A percentile compares a stretch with the other conserved stretches of the same genome.
Evolutionary conservation across 2,888 invertebrate genomes (phyloP).

Genomic region (Malacosoma neustria): DNA sequence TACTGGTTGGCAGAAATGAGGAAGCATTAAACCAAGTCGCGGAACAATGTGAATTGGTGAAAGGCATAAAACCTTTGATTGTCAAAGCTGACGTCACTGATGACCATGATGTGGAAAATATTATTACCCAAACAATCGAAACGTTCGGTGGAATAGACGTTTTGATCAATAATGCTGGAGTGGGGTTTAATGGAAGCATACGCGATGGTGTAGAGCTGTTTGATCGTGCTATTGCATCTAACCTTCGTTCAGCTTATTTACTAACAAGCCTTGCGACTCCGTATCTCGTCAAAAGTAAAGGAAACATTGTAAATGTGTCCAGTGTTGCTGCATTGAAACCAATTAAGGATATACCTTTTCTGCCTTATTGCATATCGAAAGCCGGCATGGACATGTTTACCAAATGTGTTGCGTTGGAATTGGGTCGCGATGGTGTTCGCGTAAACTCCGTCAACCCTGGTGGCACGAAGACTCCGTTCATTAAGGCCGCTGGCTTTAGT

Average conservation of each 20-base stretch:
- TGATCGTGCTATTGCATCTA: conserved; percentile 88
- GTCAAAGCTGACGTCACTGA: conserved; percentile 78
- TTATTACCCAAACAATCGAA: conserved; percentile 79
- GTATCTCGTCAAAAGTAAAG: conserved; percentile 84
- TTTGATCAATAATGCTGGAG: conserved; percentile 90
- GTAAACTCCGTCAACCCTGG: conserved; percentile 96
- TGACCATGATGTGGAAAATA: conserved; percentile 78
- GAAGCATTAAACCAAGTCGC: conserved; percentile 79
- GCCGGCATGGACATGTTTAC: conserved; percentile 96
- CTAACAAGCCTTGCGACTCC: conserved; percentile 89
- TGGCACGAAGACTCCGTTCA: conserved; percentile 83
- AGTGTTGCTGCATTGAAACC: conserved; percentile 87
- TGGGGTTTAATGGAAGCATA: conserved; percentile 82
- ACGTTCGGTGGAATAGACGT: conserved; percentile 83
- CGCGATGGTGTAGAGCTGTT: conserved; percentile 88
- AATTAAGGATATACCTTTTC: conserved; percentile 77
- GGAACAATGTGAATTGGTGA: conserved; percentile 63
- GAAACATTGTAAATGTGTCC: conserved; percentile 93
- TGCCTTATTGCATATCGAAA: conserved; percentile 94
- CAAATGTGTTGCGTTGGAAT: conserved; percentile 88
- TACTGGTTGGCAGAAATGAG: conserved; percentile 80
- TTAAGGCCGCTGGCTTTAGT: conserved; percentile 80
- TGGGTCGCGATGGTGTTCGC: conserved; percentile 83
- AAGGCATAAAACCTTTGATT: conserved; percentile 66
- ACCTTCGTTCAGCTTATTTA: conserved; percentile 84